Conservation (phyloP, 2,888 invertebrate species). For the Fabriciana adippe region DNA sequence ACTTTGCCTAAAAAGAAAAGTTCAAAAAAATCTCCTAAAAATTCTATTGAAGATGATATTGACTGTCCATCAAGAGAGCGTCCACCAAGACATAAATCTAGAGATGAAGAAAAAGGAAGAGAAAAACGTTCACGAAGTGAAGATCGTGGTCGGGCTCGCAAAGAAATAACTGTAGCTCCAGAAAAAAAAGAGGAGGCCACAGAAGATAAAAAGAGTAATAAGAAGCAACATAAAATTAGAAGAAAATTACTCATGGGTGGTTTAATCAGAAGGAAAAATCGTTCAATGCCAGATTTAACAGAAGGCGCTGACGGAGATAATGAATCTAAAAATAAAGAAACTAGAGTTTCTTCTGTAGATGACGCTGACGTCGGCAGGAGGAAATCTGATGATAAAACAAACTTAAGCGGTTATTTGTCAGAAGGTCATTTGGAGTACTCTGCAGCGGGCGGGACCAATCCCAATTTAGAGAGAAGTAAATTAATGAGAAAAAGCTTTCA, state of each 20-base stretch:
- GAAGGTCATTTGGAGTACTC: conserved; percentile 93
- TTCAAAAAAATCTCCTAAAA: conserved; percentile 85
- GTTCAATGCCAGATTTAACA: conserved; percentile 95
- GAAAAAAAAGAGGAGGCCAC: conserved; percentile 84
- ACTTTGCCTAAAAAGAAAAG: conserved; percentile 94
- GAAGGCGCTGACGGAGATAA: conserved; percentile 86
- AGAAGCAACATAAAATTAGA: conserved; percentile 95
- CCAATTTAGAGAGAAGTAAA: conserved; percentile 92
- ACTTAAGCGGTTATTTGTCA: conserved; percentile 90
- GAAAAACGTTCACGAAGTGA: conserved; percentile 92
- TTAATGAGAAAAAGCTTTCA: conserved; percentile 95
- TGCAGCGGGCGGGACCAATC: conserved; percentile 85
- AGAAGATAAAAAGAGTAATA: conserved; percentile 88
- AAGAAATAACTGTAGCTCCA: conserved; percentile 87
- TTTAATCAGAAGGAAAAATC: conserved; percentile 91
- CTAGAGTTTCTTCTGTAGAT: conserved; percentile 84
- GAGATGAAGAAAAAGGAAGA: conserved; percentile 86
- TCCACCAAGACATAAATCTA: conserved; percentile 86
- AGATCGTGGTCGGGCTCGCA: conserved; percentile 89
- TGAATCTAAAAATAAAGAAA: conserved; percentile 65
- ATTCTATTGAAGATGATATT: conserved; percentile 86
- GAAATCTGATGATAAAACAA: conserved; percentile 81
- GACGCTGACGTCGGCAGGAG: conserved; percentile 88
- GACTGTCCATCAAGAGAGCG: conserved; percentile 88
- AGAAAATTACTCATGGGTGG: conserved; percentile 95